phyloP scores from a whole-genome alignment of 2,888 invertebrate genomes.

The Gandaritis pyraliata region DNA sequence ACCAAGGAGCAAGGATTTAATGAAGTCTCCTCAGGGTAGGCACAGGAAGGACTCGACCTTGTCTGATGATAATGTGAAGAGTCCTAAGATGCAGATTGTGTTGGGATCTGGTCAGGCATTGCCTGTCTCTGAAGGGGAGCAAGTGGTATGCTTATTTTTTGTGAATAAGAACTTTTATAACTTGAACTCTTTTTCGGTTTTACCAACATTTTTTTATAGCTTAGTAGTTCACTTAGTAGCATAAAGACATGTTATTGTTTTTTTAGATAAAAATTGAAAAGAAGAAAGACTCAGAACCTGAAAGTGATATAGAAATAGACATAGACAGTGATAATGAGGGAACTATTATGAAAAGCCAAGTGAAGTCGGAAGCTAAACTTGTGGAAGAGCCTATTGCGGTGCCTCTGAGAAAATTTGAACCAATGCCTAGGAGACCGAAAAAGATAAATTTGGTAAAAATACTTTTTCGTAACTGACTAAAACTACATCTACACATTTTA shows the following conservation, averaged over 20 bases:
- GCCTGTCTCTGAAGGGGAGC: conserved; percentile 84
- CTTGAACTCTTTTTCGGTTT: too few species aligned
- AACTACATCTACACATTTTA: too few species aligned
- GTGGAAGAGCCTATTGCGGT: conserved; percentile 64
- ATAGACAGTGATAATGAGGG: conserved; percentile 81
- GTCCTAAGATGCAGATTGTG: conserved; percentile 78
- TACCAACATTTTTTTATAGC: too few species aligned
- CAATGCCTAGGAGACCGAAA: conserved; percentile 77
- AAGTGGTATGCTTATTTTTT: conserved; percentile 75
- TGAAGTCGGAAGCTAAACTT: conserved; percentile 26
- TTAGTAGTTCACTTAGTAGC: not conserved
- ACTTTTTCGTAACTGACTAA: too few species aligned
- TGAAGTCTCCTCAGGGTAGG: conserved; percentile 65
- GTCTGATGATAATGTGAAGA: conserved; percentile 69
- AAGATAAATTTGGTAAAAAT: conserved; percentile 75
- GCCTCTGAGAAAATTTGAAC: conserved; percentile 70
- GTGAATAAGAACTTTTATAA: not conserved
- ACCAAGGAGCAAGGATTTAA: conserved; percentile 59
- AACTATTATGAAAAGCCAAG: conserved; percentile 34
- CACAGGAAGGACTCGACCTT: conserved; percentile 67
- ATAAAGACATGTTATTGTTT: too few species aligned
- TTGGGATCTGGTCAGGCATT: conserved; percentile 82
- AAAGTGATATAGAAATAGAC: conserved; percentile 85
- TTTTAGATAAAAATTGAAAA: conserved; percentile 80
- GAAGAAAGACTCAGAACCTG: conserved; percentile 74